Conservation (phyloP, 2,888 invertebrate species). For the Caenorhabditis sinica region DNA sequence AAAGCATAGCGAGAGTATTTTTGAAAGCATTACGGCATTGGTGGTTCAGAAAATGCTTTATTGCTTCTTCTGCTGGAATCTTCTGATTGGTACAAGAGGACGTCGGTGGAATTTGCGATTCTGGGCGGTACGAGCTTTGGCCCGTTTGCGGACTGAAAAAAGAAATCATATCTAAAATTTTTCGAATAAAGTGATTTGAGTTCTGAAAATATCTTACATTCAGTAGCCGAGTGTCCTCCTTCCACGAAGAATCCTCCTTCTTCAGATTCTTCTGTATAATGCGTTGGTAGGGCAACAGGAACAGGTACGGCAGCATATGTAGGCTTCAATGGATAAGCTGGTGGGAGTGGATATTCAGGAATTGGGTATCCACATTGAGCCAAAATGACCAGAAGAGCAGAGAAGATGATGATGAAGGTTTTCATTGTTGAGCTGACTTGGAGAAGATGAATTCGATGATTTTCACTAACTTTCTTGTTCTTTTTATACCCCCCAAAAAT, state of each 20-base stretch:
- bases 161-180: no score
- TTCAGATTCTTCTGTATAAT: not conserved
- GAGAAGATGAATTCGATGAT: not conserved
- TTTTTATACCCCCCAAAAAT: slow-evolving; percentile 18
- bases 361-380: slow-evolving; percentile 29
- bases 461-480: not conserved
- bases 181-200: not conserved
- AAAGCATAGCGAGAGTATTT: not conserved
- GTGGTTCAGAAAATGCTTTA: not conserved
- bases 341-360: slow-evolving; percentile 19
- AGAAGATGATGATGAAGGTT: slow-evolving; percentile 19
- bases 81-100: slow-evolving; percentile 49
- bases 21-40: not conserved
- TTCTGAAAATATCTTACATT: slow-evolving; percentile 9
- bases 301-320: not conserved
- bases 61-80: slow-evolving; percentile 49
- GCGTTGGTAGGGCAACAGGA: slow-evolving; percentile 3
- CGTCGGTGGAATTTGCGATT: slow-evolving; percentile 54
- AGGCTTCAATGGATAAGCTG: slow-evolving; percentile 41
- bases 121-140: slow-evolving; percentile 37
- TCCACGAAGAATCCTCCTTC: not conserved
- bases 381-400: slow-evolving; percentile 6
- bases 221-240: not conserved
- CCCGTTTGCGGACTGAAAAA: slow-evolving; percentile 51
- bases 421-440: slow-evolving; percentile 8